These are phyloP conservation scores for Idaea dimidiata DNA, from an alignment of 2,888 invertebrate genomes.

Conservation along the genomic window DNA sequence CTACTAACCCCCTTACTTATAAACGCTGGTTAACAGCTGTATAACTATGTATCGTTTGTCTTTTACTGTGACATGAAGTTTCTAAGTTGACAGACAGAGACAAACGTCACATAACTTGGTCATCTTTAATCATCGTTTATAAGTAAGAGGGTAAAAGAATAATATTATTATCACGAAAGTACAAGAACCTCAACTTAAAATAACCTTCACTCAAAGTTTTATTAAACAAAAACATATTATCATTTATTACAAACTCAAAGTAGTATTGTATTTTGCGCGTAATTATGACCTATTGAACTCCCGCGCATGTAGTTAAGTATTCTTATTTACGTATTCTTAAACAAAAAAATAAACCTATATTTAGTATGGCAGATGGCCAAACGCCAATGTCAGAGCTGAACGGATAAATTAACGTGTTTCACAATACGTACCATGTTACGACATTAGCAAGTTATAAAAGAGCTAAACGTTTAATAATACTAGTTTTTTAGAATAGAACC, in stretches of 20 bases:
- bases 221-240: too few species aligned
- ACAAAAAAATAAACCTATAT: conserved; percentile 23
- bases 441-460: not conserved
- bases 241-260: too few species aligned
- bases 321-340: too few species aligned
- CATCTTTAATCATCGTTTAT: too few species aligned
- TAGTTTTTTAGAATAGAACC: not conserved
- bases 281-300: conserved; percentile 14
- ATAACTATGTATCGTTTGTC: too few species aligned
- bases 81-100: too few species aligned
- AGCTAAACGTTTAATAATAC: not conserved
- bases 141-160: too few species aligned
- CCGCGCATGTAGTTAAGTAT: conserved; percentile 3
- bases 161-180: not conserved
- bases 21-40: too few species aligned
- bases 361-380: conserved; percentile 48
- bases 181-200: not conserved
- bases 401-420: conserved; percentile 17
- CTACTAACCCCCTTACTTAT: too few species aligned
- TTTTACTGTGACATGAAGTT: too few species aligned
- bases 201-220: not conserved
- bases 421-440: conserved; percentile 8
- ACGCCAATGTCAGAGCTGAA: conserved; percentile 35
- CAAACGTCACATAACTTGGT: too few species aligned
- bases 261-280: not conserved